These are phyloP conservation scores for Prunella fulvescens DNA, from an alignment of 2,113 vertebrate species.

Conservation along the genomic window DNA sequence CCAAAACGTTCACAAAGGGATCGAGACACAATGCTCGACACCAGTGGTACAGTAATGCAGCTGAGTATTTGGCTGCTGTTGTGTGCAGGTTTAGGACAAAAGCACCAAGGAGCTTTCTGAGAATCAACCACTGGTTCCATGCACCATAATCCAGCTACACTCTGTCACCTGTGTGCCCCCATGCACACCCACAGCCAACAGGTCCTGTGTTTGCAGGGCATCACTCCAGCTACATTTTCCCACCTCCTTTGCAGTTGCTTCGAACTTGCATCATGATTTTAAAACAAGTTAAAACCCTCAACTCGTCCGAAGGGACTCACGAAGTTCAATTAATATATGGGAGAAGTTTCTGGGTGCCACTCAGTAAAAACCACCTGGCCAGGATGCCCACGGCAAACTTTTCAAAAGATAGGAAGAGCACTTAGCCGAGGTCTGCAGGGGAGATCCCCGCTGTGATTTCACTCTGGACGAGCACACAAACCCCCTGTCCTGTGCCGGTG, in stretches of 20 bases:
- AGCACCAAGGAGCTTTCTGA: neutral
- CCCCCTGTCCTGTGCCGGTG: rapidly evolving
- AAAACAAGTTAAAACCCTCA: neutral
- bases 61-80: neutral
- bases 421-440: neutral
- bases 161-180: rapidly evolving
- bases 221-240: neutral
- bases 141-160: neutral
- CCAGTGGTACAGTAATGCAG: rapidly evolving
- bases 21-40: rapidly evolving
- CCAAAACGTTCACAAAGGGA: rapidly evolving
- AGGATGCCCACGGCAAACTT: neutral
- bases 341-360: neutral
- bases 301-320: neutral
- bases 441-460: neutral
- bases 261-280: rapidly evolving
- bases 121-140: neutral
- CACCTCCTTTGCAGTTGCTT: neutral
- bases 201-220: neutral
- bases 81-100: neutral
- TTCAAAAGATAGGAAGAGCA: neutral
- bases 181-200: neutral
- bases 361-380: neutral
- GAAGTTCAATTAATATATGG: neutral
- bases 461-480: neutral